Conservation (phyloP, 2,113 vertebrate genomes). For the Grammomys surdaster region DNA sequence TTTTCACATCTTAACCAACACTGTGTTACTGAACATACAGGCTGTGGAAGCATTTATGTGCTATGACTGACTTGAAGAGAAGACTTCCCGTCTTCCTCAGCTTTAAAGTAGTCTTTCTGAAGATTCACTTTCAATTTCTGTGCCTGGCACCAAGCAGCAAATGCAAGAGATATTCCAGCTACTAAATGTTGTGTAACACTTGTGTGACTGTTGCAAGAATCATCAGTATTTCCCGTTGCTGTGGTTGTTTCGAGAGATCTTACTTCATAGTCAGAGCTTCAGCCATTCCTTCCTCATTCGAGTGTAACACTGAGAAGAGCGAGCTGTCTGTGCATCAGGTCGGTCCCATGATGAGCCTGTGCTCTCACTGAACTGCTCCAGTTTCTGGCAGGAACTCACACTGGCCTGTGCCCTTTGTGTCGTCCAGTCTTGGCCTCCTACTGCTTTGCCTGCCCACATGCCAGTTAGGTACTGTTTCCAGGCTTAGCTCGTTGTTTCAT, state of each 20-base stretch:
- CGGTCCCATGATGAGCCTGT: neutral
- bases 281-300: neutral
- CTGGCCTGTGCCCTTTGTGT: neutral
- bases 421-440: neutral
- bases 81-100: conserved; percentile 36
- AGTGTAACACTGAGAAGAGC: neutral
- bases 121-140: conserved; percentile 31
- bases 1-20: neutral
- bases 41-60: neutral
- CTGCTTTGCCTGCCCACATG: neutral
- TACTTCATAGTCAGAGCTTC: neutral
- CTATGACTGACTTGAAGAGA: conserved; percentile 16
- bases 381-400: neutral
- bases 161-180: neutral
- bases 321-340: neutral
- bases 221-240: conserved; percentile 20
- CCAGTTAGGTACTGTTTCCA: neutral
- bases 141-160: conserved; percentile 12
- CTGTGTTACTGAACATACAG: neutral
- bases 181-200: neutral
- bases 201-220: neutral
- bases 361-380: neutral
- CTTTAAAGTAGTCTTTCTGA: conserved; percentile 51
- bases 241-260: conserved; percentile 35
- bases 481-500: neutral